A percentile compares a stretch with the other conserved stretches of the same genome.
phyloP scores from a whole-genome alignment of 2,888 invertebrate genomes.

The Erebia epiphron region DNA sequence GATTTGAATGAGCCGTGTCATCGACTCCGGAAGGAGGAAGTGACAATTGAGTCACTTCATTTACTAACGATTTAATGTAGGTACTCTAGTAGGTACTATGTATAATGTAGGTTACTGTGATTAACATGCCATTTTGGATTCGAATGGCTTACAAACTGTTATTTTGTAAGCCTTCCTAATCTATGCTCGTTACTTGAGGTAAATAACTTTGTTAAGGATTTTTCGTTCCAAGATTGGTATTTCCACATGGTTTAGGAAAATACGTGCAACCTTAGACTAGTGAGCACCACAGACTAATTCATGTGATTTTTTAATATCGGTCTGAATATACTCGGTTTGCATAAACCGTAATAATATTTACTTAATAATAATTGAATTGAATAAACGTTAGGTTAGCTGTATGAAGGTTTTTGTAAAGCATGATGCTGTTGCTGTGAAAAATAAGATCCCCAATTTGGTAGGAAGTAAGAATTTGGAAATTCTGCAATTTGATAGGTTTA shows the following conservation, averaged over 20 bases:
- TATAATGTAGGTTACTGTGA: constrained; percentile 22
- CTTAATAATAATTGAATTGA: too few relatives aligned
- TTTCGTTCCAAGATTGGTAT: background rate
- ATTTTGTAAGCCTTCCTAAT: constrained; percentile 1
- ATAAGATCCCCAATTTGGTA: too few relatives aligned
- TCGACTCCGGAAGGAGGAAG: constrained; percentile 59
- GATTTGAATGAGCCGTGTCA: constrained; percentile 51
- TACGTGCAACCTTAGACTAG: background rate
- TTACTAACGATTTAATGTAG: constrained; percentile 36
- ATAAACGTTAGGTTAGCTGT: too few relatives aligned
- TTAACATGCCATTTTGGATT: constrained; percentile 19
- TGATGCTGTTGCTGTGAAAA: too few relatives aligned
- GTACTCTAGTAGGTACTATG: background rate
- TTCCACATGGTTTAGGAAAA: background rate
- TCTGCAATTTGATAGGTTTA: too few relatives aligned
- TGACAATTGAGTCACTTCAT: constrained; percentile 37
- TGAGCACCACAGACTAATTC: background rate
- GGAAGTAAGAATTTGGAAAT: too few relatives aligned
- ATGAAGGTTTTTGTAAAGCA: background rate
- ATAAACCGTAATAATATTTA: background rate
- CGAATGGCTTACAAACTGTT: background rate
- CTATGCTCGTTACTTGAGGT: background rate
- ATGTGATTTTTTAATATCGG: background rate
- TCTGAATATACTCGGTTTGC: too few relatives aligned
- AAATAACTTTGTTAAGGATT: background rate